Evolutionary conservation across 2,113 vertebrate species (phyloP).

Genomic region (Antennarius striatus): DNA sequence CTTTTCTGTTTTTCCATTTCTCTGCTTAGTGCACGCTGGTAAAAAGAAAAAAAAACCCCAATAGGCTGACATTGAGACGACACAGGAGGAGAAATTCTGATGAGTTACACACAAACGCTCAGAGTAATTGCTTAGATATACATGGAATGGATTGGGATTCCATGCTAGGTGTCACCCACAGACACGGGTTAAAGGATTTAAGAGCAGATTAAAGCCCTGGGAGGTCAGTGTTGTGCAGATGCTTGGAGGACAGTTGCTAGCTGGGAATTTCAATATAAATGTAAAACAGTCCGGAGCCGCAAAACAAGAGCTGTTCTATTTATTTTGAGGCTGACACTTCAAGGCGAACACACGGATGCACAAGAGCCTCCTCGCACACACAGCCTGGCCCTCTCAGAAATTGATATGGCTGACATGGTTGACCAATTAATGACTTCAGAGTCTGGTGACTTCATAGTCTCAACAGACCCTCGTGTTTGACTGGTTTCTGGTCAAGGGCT

Average conservation of each 20-base stretch:
- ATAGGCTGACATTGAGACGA: conserved; percentile 40
- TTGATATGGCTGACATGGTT: conserved; percentile 6
- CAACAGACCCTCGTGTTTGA: conserved; percentile 12
- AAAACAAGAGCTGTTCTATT: conserved; percentile 43
- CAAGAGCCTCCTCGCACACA: conserved; percentile 3
- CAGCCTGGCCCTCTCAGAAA: conserved; percentile 4
- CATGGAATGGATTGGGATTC: conserved; percentile 17
- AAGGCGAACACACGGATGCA: conserved; percentile 16
- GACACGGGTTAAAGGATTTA: conserved; percentile 34
- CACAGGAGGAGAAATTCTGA: conserved; percentile 25
- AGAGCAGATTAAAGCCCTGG: conserved; percentile 51
- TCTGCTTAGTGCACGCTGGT: conserved; percentile 4
- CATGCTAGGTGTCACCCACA: conserved; percentile 14
- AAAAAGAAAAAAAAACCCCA: not conserved
- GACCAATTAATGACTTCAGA: not conserved
- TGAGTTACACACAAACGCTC: conserved; percentile 22
- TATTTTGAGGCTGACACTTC: conserved; percentile 42
- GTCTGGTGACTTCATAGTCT: conserved; percentile 6
- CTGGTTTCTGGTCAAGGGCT: conserved; percentile 8
- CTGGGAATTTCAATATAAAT: conserved; percentile 73
- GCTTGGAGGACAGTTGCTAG: conserved; percentile 28
- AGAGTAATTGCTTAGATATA: conserved; percentile 25
- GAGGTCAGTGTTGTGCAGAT: conserved; percentile 40
- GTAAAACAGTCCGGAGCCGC: conserved; percentile 63
- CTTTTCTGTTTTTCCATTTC: too few species aligned